Percentiles rank a stretch among this genome's conserved stretches.
phyloP scores from a whole-genome alignment of 1,140 invertebrate species.

The Bombus impatiens region DNA sequence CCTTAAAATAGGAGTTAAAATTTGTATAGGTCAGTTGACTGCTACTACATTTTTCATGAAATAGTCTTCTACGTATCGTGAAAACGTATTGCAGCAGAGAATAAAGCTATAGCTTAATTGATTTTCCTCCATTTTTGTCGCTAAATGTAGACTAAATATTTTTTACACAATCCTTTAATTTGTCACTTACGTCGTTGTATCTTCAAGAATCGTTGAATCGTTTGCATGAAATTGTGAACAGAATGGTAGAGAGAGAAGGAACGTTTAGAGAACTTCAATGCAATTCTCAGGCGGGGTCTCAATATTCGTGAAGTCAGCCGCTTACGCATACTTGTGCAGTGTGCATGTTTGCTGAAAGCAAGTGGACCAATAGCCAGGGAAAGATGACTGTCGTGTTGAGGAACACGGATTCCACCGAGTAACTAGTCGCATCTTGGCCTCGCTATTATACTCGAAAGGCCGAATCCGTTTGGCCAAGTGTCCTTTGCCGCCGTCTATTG shows the following conservation, averaged over 20 bases:
- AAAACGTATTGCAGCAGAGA: no score
- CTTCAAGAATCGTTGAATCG: not conserved
- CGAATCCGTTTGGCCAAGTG: constrained; percentile 50
- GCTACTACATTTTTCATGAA: no score
- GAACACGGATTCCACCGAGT: constrained; percentile 46
- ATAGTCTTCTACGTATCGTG: no score
- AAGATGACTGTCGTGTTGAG: constrained; percentile 33
- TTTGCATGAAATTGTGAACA: not conserved
- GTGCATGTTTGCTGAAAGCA: not conserved
- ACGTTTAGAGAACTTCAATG: constrained; percentile 42
- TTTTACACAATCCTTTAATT: not conserved
- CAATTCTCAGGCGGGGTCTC: constrained; percentile 39
- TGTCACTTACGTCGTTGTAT: not conserved
- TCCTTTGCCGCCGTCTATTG: constrained; percentile 1
- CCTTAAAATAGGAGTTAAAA: no score
- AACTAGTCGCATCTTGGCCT: constrained; percentile 47
- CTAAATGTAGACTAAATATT: no score
- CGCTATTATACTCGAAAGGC: constrained; percentile 55
- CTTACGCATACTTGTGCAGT: constrained; percentile 45
- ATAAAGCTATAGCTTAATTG: no score
- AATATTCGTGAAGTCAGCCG: constrained; percentile 28
- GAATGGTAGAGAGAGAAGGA: not conserved
- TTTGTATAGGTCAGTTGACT: no score
- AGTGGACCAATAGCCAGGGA: constrained; percentile 53
- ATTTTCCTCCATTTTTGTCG: no score